phyloP scores from a whole-genome alignment of 2,797 vertebrate species.

The Darevskia mixta region DNA sequence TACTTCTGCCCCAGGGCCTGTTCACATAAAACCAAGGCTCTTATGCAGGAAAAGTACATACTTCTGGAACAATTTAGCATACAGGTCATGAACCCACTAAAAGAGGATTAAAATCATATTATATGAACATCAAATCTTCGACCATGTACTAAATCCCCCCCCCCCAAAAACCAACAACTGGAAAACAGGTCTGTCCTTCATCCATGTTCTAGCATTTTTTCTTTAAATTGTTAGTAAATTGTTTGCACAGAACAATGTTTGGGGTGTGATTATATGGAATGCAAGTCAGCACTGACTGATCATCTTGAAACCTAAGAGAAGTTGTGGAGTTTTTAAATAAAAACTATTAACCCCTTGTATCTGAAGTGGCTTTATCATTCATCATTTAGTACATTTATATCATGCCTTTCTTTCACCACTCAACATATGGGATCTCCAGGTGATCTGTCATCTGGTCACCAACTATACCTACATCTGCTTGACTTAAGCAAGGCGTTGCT shows the following conservation, averaged over 20 bases:
- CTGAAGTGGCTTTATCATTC: background rate
- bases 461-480: background rate
- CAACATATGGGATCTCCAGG: background rate
- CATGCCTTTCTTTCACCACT: background rate
- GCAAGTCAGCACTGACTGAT: too few relatives aligned
- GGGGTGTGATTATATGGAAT: background rate
- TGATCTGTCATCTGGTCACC: background rate
- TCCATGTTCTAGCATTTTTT: background rate
- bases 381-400: background rate
- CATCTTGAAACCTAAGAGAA: background rate
- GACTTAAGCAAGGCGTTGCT: background rate
- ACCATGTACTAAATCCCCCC: background rate
- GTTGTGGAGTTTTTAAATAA: background rate
- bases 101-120: background rate
- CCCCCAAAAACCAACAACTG: background rate
- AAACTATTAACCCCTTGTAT: too few relatives aligned
- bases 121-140: background rate
- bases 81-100: constrained; percentile 4
- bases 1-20: background rate
- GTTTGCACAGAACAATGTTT: background rate
- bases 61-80: background rate
- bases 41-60: background rate
- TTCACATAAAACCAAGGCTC: background rate
- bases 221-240: background rate
- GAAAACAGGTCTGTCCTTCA: background rate